Evolutionary conservation across 2,888 invertebrate species (phyloP).

Genomic region (Limnephilus rhombicus): DNA sequence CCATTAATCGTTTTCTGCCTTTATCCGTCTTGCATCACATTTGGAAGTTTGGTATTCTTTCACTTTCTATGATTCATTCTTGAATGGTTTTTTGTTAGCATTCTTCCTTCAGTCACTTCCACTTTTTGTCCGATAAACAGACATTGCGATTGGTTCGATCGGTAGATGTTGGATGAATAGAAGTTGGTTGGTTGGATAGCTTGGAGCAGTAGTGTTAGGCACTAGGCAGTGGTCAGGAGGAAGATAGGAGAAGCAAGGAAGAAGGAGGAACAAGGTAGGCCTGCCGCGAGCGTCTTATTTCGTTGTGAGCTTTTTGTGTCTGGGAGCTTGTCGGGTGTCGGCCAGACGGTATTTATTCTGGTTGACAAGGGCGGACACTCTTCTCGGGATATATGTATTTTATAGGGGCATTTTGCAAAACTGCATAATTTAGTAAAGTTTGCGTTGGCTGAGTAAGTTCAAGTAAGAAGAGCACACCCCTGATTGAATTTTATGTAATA

Average conservation of each 20-base stretch:
- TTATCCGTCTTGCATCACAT: not conserved
- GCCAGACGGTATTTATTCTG: slow-evolving; percentile 45
- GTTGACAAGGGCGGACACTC: slow-evolving; percentile 14
- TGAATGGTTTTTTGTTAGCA: not conserved
- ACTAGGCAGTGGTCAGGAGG: not conserved
- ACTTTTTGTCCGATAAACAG: not conserved
- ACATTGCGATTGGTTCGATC: not conserved
- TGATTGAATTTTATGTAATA: too few relatives aligned
- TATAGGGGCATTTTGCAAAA: not conserved
- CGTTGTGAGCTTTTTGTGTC: slow-evolving; percentile 50
- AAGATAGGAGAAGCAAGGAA: not conserved
- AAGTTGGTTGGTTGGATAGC: not conserved
- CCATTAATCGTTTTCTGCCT: not conserved
- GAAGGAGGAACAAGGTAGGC: not conserved
- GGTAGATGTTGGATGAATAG: not conserved
- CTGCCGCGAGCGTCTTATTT: slow-evolving; percentile 1
- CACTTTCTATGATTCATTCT: not conserved
- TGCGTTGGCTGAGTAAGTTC: not conserved
- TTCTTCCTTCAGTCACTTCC: not conserved
- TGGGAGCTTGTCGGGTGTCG: slow-evolving; percentile 9
- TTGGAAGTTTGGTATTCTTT: not conserved
- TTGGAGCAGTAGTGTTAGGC: not conserved
- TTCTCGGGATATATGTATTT: not conserved
- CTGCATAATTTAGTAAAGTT: not conserved
- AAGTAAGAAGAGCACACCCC: not conserved